Conservation (phyloP, 2,797 vertebrate genomes). For the Syngnathus acus region DNA sequence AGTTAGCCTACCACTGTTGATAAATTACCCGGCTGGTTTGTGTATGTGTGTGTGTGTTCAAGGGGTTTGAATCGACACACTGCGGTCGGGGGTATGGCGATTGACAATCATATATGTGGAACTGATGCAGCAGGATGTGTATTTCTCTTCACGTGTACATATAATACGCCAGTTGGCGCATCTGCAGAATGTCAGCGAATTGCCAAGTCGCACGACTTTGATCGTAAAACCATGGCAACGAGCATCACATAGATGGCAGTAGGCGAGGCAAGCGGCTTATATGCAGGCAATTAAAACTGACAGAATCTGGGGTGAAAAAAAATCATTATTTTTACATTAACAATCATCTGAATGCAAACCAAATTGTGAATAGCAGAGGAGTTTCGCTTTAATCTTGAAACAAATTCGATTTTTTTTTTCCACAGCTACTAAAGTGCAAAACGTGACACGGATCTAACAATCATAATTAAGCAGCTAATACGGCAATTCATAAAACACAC, state of each 20-base stretch:
- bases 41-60: slow-evolving; percentile 9
- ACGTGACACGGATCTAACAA: not conserved
- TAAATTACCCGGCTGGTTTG: slow-evolving; percentile 41
- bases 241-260: slow-evolving; percentile 26
- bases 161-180: not conserved
- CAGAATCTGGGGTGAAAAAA: slow-evolving; percentile 1
- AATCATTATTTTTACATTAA: too few relatives aligned
- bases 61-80: not conserved
- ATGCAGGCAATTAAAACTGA: slow-evolving; percentile 48
- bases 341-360: too few relatives aligned
- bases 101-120: slow-evolving; percentile 21
- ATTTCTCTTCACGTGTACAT: not conserved
- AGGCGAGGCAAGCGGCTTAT: slow-evolving; percentile 40
- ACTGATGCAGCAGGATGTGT: slow-evolving; percentile 18
- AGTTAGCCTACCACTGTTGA: slow-evolving; percentile 42
- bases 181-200: slow-evolving; percentile 17
- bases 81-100: slow-evolving; percentile 25
- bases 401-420: not conserved
- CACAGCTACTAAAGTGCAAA: not conserved
- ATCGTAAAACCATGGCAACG: slow-evolving; percentile 63
- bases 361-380: too few relatives aligned
- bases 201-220: slow-evolving; percentile 30
- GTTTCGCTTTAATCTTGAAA: not conserved
- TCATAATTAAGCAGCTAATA: not conserved
- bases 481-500: slow-evolving; percentile 1